Evolutionary conservation across 2,113 vertebrate species (phyloP), one percentile per base, ranked within the genome.

Genomic region (Anolis carolinensis): DNA sequence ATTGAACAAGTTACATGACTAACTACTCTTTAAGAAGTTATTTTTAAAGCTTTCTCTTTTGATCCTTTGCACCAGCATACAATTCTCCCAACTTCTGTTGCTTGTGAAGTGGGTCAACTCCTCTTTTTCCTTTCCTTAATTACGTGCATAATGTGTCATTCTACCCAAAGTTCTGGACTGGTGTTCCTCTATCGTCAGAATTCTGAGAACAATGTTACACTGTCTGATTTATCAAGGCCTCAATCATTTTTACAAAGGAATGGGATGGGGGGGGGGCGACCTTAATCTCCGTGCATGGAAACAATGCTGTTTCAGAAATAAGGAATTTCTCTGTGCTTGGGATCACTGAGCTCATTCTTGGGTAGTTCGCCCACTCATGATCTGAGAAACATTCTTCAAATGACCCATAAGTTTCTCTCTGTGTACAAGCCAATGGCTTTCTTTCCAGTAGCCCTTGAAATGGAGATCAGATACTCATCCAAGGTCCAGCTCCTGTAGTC

Each of bases 321-420:
- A 63, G 63, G 25, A 74, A 74, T 73, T 74, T 87, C 67, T 32
- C 36, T 78, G 36, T 32, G 55, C 23, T 36, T 10, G 13, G 76
- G 76, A 79, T 79, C 62, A 50, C 30, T 7, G 32, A 25, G 27
- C 39, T 73, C 52, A 44, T 39, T 39, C 68, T 67, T n/a, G 76
- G 55, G 36, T 79, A 14, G 20, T 52, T 79, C 30, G 25, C 55
- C 76, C 76, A 88, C 68, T n/a, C 10, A n/a, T 74, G 75, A 74
- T 73, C 44, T 67, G n/a, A 77, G 86, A 50, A 83, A n/a, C 13
- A 78, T 86, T 75, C 8, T 23, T 8, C 30, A 82, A 83, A 80
- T 81, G 76, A 73, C 18, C 85, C 67, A 7, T 36, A 75, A 63
- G 83, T 85, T 18, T 84, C 34, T 83, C 67, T 44, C 80, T 86